phyloP scores from a whole-genome alignment of 2,888 invertebrate genomes.

The Crocallis elinguaria region DNA sequence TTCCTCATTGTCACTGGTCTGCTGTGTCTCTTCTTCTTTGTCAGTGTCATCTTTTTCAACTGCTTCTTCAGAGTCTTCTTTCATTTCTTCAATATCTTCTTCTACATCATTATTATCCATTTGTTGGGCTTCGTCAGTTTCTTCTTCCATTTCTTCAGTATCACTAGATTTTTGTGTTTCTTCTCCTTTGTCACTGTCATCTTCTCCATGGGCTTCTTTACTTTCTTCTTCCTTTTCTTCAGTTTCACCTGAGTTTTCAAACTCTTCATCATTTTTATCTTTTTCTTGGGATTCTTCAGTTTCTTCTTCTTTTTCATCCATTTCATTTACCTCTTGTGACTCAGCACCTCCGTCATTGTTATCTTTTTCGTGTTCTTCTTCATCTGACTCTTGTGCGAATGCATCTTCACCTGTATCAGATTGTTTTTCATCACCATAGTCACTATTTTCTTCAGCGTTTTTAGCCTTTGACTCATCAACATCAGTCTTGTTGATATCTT shows the following conservation, averaged over 20 bases:
- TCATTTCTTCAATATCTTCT: no score
- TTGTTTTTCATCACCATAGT: neutral
- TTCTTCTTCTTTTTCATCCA: neutral
- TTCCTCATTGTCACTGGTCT: no score
- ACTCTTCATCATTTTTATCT: neutral
- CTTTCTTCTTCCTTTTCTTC: neutral
- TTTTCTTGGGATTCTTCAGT: neutral
- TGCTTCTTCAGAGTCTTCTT: neutral
- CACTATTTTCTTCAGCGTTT: neutral
- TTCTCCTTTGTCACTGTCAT: neutral
- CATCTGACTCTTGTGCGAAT: neutral
- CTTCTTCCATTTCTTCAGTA: neutral
- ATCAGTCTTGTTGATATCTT: slow-evolving; percentile 16
- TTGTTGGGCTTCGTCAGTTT: no score
- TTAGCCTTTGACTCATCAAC: neutral
- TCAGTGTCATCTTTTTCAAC: neutral
- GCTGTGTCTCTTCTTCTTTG: neutral
- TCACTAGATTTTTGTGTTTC: neutral
- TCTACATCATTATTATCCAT: neutral
- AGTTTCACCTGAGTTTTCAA: neutral
- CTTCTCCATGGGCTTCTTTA: neutral
- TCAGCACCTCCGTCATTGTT: neutral
- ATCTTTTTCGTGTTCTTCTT: neutral
- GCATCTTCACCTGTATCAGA: neutral
- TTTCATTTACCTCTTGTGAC: neutral